Evolutionary conservation across 2,113 vertebrate species (phyloP), one percentile per base, ranked within the genome.

Genomic region (Sula dactylatra): DNA sequence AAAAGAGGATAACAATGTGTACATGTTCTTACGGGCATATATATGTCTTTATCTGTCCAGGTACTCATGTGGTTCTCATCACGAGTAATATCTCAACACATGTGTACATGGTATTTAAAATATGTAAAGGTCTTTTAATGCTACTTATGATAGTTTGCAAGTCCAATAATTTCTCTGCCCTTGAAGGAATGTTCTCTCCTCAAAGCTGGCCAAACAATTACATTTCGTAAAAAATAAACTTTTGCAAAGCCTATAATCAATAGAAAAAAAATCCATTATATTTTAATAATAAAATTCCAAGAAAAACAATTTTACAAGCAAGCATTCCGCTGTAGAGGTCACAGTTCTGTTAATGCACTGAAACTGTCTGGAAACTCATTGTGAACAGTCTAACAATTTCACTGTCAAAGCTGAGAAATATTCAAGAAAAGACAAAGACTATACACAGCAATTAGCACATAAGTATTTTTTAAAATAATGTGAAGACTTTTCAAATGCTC

Each of bases 251-350:
- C 84, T 91, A 90, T 93, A 89, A 91, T 82, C 95, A 91, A 94
- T 93, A 93, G 61, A 10, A 77, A 93, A 93, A 67, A 85, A 95
- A 31, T 56, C 49, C 34, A 76, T 92, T 79, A 26, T 56, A 92
- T 94, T 93, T 92, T 82, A 87, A 93, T 93, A 90, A 24, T 34
- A 70, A 90, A 95, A 95, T 82, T 93, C 89, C 89, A 97, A 95
- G 91, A 85, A 94, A 97, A 97, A 95, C 73, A 80, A 49, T 85
- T 96, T 97, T 82, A 80, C 45, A 94, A 93, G 77, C 26, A 87
- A 90, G 69, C 74, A 95, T 94, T 94, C 92, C 34, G 6, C 49
- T 95, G 66, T 31, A 77, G 89, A 93, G 94, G 83, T 95, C 89
- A 89, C 52, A 85, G 91, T 90, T 96, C 81, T 93, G n/a, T 38